These are phyloP conservation scores for Pseudochaenichthys georgianus DNA, from an alignment of 2,797 vertebrate species.

Conservation along the genomic window DNA sequence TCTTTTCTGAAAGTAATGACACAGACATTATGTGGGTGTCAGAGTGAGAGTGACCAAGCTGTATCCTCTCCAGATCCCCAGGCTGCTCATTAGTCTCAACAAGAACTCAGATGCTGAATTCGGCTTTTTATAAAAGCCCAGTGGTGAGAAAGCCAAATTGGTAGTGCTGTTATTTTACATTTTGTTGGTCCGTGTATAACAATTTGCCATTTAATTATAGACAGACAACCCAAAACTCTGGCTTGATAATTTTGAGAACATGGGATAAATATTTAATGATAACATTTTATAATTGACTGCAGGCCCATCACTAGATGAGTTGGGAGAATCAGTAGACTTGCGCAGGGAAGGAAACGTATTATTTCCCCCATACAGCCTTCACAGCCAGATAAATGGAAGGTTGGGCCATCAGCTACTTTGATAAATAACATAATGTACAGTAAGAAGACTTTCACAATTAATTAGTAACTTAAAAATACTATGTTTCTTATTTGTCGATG, in stretches of 20 bases:
- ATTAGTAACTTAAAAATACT: too few species aligned
- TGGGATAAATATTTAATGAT: not conserved
- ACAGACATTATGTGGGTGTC: slow-evolving; percentile 30
- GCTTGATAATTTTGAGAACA: slow-evolving; percentile 10
- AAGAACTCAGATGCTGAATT: slow-evolving; percentile 11
- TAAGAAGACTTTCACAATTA: not conserved
- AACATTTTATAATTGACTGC: not conserved
- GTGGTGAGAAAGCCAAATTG: slow-evolving; percentile 20
- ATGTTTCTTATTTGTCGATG: too few species aligned
- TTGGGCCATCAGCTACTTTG: not conserved
- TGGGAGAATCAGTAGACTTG: not conserved
- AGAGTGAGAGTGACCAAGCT: slow-evolving; percentile 14
- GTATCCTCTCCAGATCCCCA: slow-evolving; percentile 10
- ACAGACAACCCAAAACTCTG: slow-evolving; percentile 1
- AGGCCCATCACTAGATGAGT: not conserved
- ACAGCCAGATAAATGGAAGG: not conserved
- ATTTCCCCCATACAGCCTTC: not conserved
- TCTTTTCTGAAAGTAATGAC: slow-evolving; percentile 30
- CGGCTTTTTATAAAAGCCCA: slow-evolving; percentile 3
- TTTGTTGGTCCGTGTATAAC: slow-evolving; percentile 8
- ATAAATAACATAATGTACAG: not conserved
- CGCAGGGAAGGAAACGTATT: too few species aligned
- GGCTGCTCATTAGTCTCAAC: slow-evolving; percentile 46
- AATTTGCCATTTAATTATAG: slow-evolving; percentile 31
- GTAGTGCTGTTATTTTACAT: slow-evolving; percentile 19